Base-by-base conservation (phyloP, 2,113 vertebrate species). In the Microtus montanus region DNA sequence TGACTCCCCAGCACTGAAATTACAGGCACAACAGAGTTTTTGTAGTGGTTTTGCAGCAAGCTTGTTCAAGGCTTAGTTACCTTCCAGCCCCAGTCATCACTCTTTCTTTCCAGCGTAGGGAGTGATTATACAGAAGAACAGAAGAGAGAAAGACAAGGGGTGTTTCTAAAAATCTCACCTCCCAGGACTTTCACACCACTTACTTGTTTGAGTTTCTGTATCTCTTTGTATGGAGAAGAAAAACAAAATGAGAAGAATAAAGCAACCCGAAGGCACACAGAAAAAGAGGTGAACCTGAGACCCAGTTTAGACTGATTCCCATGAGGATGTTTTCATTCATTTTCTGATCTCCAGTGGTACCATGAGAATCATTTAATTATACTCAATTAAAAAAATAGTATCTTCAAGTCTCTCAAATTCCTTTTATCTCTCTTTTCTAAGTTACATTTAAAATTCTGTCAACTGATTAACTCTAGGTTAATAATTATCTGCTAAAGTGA, bases 391-490 rank as follows among this genome's bases (percentile, higher is more conserved):
- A 58, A 58, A 58, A 58, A 58, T 58, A 5, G 54, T 58, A 58
- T 58, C 17, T 17, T 58, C 54, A 30, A 88, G 24, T 73, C 30
- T 93, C 13, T 70, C 47, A 90, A 74, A 38, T 10, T 35, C 41
- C 5, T 85, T 26, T 61, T 90, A 82, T 52, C 3, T 19, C 68
- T 58, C 19, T 30, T 87, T 87, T 52, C 58, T 61, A 82, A 78
- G 15, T 13, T 92, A 38, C 12, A 4, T 85, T 86, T 95, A 35
- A 19, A 87, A 30, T 87, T 71, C 38, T 12, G 3, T 24, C 33
- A 41, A 80, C 52, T 85, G 52, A 84, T 41, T 89, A 73, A 86
- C 38, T 73, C 2, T 73, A 95, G 52, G 33, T 79, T 91, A 88
- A 33, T 52, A 89, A 93, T 24, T 52, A 71, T 10, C n/a, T 83